Percentiles rank a stretch among this genome's conserved stretches.
Conservation (phyloP, 2,888 invertebrate species). For the Frankliniella intonsa region DNA sequence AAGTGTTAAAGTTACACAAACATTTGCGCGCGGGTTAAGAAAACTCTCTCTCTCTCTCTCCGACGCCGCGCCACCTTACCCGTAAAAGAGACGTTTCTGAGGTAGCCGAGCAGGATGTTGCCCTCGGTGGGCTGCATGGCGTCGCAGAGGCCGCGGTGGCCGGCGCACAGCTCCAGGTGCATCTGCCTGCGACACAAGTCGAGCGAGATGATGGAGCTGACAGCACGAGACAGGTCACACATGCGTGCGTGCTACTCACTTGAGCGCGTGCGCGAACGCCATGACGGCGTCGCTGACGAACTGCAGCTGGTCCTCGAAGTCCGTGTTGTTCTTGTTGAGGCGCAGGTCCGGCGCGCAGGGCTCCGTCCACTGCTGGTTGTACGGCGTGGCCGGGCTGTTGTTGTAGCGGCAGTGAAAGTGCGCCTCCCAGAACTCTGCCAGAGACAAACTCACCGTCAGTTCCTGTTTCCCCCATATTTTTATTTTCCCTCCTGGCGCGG, state of each 20-base stretch:
- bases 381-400: conserved; percentile 73
- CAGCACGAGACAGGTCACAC: too few species aligned
- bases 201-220: too few species aligned
- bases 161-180: conserved; percentile 75
- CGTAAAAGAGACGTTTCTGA: conserved; percentile 79
- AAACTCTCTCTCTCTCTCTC: not conserved
- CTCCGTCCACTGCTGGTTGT: conserved; percentile 66
- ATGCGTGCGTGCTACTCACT: conserved; percentile 44
- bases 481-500: too few species aligned
- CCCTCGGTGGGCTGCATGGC: conserved; percentile 89
- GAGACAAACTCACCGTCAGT: not conserved
- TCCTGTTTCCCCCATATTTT: too few species aligned
- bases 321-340: conserved; percentile 69
- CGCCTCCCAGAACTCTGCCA: conserved; percentile 90
- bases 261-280: conserved; percentile 83
- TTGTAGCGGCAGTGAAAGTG: conserved; percentile 86
- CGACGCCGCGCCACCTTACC: conserved; percentile 57
- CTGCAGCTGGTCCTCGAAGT: conserved; percentile 89
- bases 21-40: too few species aligned
- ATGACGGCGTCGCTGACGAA: conserved; percentile 95
- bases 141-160: conserved; percentile 70
- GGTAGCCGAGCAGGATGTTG: conserved; percentile 72
- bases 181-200: conserved; percentile 61
- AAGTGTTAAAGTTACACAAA: too few species aligned
- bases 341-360: conserved; percentile 73